phyloP scores from a whole-genome alignment of 2,888 invertebrate species.

The Himalopsyche kuldschensis region DNA sequence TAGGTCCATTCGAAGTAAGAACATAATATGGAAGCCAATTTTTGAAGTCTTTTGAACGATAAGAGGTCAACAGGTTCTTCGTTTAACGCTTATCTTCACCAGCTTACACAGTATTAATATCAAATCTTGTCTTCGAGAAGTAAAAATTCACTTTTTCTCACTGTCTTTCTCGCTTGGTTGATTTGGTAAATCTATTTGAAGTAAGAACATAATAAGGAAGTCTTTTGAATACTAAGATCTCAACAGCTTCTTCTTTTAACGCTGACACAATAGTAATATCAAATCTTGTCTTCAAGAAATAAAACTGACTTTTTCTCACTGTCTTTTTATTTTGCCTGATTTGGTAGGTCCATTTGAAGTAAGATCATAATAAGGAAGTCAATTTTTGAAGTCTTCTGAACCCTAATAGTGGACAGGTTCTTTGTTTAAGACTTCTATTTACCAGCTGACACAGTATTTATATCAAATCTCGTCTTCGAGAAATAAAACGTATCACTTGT shows the following conservation, averaged over 20 bases:
- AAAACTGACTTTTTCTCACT: not conserved
- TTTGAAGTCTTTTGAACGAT: not conserved
- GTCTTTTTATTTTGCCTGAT: slow-evolving; percentile 18
- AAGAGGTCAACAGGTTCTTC: not conserved
- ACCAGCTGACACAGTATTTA: slow-evolving; percentile 9
- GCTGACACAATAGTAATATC: not conserved
- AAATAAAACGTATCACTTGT: not conserved
- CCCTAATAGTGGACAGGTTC: not conserved
- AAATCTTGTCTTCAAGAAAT: not conserved
- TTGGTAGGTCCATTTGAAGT: slow-evolving; percentile 30
- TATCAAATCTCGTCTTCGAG: not conserved
- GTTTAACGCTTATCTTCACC: not conserved
- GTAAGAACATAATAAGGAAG: slow-evolving; percentile 35
- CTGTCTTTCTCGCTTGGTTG: slow-evolving; percentile 18
- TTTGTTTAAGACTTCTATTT: not conserved
- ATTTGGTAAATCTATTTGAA: slow-evolving; percentile 28
- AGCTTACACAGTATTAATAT: not conserved
- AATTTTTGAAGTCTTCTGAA: not conserved
- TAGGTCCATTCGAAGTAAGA: slow-evolving; percentile 30
- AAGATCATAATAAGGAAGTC: slow-evolving; percentile 34
- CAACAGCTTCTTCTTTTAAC: not conserved
- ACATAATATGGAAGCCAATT: slow-evolving; percentile 30
- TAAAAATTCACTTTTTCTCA: not conserved
- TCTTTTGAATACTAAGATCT: not conserved
- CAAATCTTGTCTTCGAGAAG: not conserved